Evolutionary conservation across 2,113 vertebrate genomes (phyloP), one percentile per base, ranked within the genome.

Genomic region (Corythoichthys haematopterus): DNA sequence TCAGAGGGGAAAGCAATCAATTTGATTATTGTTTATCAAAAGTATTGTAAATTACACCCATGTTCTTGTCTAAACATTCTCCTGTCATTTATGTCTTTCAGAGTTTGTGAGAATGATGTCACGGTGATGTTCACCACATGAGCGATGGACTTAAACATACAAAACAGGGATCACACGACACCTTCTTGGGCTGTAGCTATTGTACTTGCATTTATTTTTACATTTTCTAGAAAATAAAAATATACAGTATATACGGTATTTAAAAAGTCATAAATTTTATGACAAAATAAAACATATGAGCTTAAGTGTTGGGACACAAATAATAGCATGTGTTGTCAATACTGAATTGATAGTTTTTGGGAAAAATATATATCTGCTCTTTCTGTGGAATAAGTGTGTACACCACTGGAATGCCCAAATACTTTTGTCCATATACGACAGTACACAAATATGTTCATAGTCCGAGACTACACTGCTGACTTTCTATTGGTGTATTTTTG

Each of bases 31-130:
- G 40, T 43, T 6, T 43, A 43, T 43, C 40, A 5, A 43, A 43
- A 8, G 9, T 43, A 43, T 43, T 43, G 6, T 8, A 8, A 43
- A 8, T 43, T 43, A 43, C 40, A 7, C 40, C 40, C 40, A 43
- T 43, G 20, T 28, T 28, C 20, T 28, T 28, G 20, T 28, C 20
- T 28, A 28, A 28, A 28, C 20, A 55, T 6, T 58, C 57, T 33
- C 74, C 36, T 55, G 70, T 16, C 8, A 13, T 43, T 43, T 47
- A 48, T 66, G 37, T 69, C 35, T 66, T 76, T 37, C 80, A 93
- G 92, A 93, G 80, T 93, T 93, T 84, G 92, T 93, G 65, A 80
- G 90, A 48, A 93, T 93, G 92, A 93, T 93, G 92, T 92, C 92
- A n/a, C 90, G 90, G 67, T 93, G 87, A 93, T 15, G 63, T 37